Evolutionary conservation across 2,113 vertebrate genomes (phyloP), one percentile per base, ranked within the genome.

Genomic region (Caracal caracal): DNA sequence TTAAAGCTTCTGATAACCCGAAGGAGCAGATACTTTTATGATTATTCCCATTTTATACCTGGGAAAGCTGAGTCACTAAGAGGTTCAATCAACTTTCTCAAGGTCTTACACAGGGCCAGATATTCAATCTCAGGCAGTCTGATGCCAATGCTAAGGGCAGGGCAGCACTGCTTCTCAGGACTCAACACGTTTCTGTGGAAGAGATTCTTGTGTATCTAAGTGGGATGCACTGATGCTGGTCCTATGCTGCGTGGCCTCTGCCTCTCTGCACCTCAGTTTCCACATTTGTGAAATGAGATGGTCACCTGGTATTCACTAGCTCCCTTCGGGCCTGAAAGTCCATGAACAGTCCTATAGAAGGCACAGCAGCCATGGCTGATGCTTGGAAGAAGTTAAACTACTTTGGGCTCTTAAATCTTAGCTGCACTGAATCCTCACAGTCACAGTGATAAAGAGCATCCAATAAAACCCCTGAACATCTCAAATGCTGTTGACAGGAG

Each of bases 91-190:
- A 24, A 10, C 37, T 66, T 79, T 47, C 76, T 43, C 7, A 17
- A 30, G 70, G 16, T 26, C 37, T 30, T 4, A 11, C 47, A 43
- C 12, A 19, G 13, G 24, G 15, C 6, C 37, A n/a, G 51, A 33
- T 53, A 6, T 40, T 79, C 3, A 22, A 3, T 66, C 37, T 35
- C 19, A 17, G 37, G 19, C 19, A 53, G 47, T n/a, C 10, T 26
- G 71, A 61, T 7, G 59, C 24, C 26, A 78, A 40, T 13, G n/a
- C 4, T 8, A 47, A 78, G 43, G 12, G 66, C 17, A 47, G 4
- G 0, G 10, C 30, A 15, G 43, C 0, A 1, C 17, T 5, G 6
- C 10, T 43, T n/a, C 4, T 6, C 40, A 68, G 20, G 2, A 0
- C 1, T 0, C 22, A 19, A 6, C 6, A 10, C 15, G 22, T 40